These are phyloP conservation scores for Struthio camelus DNA, from an alignment of 2,113 vertebrate species.

Conservation along the genomic window DNA sequence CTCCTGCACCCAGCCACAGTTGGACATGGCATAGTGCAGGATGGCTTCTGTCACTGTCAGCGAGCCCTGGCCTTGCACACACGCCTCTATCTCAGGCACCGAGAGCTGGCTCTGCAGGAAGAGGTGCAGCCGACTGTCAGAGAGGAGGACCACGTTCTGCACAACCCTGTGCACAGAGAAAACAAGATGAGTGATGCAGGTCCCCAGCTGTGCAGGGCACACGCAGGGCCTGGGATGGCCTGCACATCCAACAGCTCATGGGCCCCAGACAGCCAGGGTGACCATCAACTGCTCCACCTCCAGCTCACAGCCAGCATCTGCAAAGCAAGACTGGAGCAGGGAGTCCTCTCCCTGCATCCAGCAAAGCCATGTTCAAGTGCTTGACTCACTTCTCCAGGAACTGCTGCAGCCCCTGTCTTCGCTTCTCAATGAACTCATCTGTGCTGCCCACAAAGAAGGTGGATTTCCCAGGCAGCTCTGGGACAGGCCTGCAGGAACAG, in stretches of 20 bases:
- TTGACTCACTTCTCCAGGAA: constrained; percentile 88
- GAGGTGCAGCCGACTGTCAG: constrained; percentile 95
- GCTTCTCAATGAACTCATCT: constrained; percentile 90
- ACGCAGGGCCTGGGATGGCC: background rate
- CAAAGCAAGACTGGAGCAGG: fast-evolving
- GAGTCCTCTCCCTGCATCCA: background rate
- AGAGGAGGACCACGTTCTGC: constrained; percentile 92
- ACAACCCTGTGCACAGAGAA: constrained; percentile 77
- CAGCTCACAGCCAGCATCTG: background rate
- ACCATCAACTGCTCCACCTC: background rate
- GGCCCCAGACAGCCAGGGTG: background rate
- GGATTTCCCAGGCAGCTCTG: constrained; percentile 90
- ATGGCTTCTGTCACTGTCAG: constrained; percentile 89
- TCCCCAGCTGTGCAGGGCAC: background rate
- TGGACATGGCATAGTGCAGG: constrained; percentile 88
- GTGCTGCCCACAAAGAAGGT: constrained; percentile 83
- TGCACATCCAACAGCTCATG: background rate
- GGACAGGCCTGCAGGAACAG: constrained; percentile 82
- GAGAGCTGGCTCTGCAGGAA: constrained; percentile 97
- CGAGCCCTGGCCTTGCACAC: constrained; percentile 87
- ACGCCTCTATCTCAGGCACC: constrained; percentile 87
- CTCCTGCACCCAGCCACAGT: constrained; percentile 86
- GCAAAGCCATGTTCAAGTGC: too few relatives aligned
- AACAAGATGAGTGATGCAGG: background rate
- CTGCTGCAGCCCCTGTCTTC: constrained; percentile 88